Evolutionary conservation across 2,113 vertebrate genomes (phyloP).

Genomic region (Albula glossodonta): DNA sequence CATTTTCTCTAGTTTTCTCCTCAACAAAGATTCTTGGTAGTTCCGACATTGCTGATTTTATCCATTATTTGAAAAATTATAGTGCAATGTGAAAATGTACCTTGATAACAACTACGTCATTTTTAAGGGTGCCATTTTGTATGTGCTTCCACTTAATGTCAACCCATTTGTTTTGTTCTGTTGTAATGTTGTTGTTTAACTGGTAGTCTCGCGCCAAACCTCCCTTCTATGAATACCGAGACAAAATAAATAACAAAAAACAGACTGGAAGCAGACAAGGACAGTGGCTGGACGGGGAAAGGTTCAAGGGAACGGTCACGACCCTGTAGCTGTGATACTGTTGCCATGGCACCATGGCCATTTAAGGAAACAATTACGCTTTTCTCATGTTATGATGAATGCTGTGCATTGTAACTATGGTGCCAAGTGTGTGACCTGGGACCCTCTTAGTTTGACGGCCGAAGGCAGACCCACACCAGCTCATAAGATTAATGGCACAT

Average conservation of each 20-base stretch:
- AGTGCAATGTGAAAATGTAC: neutral
- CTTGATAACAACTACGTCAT: neutral
- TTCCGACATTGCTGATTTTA: neutral
- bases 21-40: neutral
- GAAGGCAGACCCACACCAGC: conserved; percentile 33
- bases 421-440: conserved; percentile 35
- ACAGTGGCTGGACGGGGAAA: neutral
- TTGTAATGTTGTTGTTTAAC: neutral
- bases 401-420: conserved; percentile 24
- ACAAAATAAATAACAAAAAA: neutral
- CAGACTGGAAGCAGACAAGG: neutral
- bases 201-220: neutral
- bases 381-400: conserved; percentile 35
- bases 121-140: neutral
- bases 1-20: too few relatives aligned
- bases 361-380: conserved; percentile 49
- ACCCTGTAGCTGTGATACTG: conserved; percentile 4
- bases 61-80: neutral
- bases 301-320: neutral
- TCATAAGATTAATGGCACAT: conserved; percentile 49
- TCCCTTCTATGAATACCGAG: neutral
- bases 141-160: neutral
- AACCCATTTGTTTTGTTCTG: neutral
- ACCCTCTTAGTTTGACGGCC: conserved; percentile 24
- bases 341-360: conserved; percentile 33